A percentile compares a stretch with the other conserved stretches of the same genome.
Conservation (phyloP, 2,888 invertebrate genomes). For the Pecten maximus region DNA sequence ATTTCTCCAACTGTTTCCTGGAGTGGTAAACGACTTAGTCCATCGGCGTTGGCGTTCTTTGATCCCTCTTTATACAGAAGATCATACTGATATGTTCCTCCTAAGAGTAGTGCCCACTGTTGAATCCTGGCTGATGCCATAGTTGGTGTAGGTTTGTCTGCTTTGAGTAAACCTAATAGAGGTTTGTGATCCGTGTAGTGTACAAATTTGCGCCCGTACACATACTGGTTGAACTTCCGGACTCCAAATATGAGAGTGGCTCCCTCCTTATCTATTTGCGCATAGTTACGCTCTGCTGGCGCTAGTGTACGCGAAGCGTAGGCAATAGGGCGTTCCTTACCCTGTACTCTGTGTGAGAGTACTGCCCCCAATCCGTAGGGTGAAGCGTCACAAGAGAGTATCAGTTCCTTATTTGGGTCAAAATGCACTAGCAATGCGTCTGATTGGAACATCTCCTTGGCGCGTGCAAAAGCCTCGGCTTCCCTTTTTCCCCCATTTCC, state of each 20-base stretch:
- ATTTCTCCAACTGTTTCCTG: neutral
- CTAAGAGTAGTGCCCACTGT: constrained; percentile 48
- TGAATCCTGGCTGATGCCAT: constrained; percentile 44
- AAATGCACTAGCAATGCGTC: constrained; percentile 73
- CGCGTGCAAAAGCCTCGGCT: constrained; percentile 22
- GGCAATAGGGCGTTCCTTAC: constrained; percentile 44
- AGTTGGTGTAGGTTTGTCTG: constrained; percentile 37
- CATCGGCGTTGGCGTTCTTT: constrained; percentile 25
- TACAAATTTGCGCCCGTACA: constrained; percentile 58
- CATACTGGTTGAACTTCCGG: constrained; percentile 64
- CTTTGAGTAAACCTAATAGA: constrained; percentile 41
- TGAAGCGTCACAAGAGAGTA: constrained; percentile 81
- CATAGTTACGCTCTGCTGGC: constrained; percentile 60
- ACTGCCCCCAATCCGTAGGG: constrained; percentile 77
- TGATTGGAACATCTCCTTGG: constrained; percentile 44
- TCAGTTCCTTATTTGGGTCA: constrained; percentile 71
- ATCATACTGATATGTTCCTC: constrained; percentile 50
- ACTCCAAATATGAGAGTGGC: constrained; percentile 59
- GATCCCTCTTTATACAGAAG: constrained; percentile 40
- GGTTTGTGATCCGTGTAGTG: constrained; percentile 55
- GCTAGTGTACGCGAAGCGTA: constrained; percentile 54
- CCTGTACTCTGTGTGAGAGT: constrained; percentile 53
- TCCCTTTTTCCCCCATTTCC: constrained; percentile 54
- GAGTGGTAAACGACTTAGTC: constrained; percentile 35
- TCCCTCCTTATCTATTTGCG: constrained; percentile 64